Percentiles rank a stretch among this genome's conserved stretches.
phyloP scores from a whole-genome alignment of 2,888 invertebrate species.

The Rhogogaster chlorosoma region DNA sequence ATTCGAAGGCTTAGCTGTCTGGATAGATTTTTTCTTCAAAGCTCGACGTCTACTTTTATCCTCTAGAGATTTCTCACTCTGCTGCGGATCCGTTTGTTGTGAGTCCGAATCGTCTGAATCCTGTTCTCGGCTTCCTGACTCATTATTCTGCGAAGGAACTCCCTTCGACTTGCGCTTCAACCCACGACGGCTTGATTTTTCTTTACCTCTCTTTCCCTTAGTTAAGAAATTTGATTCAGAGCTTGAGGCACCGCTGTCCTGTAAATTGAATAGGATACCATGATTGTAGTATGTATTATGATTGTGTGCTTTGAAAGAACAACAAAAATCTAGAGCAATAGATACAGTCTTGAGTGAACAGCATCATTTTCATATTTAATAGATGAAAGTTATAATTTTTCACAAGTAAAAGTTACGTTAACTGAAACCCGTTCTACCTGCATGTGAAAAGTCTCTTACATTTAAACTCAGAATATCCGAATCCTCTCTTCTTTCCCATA shows the following conservation, averaged over 20 bases:
- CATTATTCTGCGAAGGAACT: neutral
- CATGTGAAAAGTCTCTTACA: slow-evolving; percentile 16
- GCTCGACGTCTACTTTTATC: slow-evolving; percentile 3
- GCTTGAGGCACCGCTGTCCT: slow-evolving; percentile 6
- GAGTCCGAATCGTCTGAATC: neutral
- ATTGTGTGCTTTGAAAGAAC: neutral
- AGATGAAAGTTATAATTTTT: neutral
- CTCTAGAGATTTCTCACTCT: neutral
- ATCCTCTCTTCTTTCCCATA: slow-evolving; percentile 57
- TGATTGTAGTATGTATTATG: neutral
- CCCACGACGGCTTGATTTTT: neutral
- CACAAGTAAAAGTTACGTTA: neutral
- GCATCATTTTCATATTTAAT: neutral
- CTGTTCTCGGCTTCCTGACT: neutral
- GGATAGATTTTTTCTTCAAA: neutral
- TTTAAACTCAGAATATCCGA: slow-evolving; percentile 38
- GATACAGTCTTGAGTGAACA: neutral
- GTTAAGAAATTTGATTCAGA: neutral
- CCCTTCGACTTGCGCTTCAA: neutral
- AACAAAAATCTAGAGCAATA: neutral
- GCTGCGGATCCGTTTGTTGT: neutral
- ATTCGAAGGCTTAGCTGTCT: neutral
- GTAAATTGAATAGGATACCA: neutral
- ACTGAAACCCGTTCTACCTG: neutral
- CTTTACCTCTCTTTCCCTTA: neutral